These are phyloP conservation scores for Astropecten irregularis DNA, from an alignment of 53 echinoderm and acorn worm genomes.

Conservation along the genomic window DNA sequence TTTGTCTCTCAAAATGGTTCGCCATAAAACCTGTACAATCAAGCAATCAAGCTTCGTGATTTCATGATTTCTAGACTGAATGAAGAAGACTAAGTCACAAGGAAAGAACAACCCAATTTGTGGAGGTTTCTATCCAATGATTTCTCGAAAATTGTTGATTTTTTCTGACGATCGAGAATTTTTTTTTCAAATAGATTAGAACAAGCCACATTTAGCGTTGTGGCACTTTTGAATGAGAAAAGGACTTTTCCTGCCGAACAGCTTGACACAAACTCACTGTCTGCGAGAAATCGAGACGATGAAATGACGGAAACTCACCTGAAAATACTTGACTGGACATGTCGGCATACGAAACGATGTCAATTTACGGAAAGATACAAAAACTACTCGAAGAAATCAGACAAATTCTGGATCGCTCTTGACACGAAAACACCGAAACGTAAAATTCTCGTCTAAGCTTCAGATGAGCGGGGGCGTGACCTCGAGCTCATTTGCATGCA, in stretches of 20 bases:
- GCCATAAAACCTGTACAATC: too few relatives aligned
- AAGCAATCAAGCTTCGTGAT: too few relatives aligned
- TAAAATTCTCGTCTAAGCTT: constrained; percentile 47
- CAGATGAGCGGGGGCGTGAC: constrained; percentile 55
- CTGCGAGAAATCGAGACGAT: constrained; percentile 12
- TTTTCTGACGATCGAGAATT: background rate
- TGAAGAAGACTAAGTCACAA: too few relatives aligned
- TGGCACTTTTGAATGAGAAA: background rate
- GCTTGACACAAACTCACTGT: constrained; percentile 35
- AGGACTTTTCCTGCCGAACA: too few relatives aligned
- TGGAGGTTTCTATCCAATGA: too few relatives aligned
- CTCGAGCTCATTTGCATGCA: constrained; percentile 62
- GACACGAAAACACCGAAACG: constrained; percentile 3
- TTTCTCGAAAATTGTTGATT: background rate
- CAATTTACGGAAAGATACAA: background rate
- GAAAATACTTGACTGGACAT: constrained; percentile 79
- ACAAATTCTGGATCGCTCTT: background rate
- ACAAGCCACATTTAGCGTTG: background rate
- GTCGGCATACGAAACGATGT: background rate
- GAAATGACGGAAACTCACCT: constrained; percentile 56
- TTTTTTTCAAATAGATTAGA: background rate
- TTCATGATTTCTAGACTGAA: too few relatives aligned
- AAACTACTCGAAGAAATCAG: constrained; percentile 3
- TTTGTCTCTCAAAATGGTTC: too few relatives aligned
- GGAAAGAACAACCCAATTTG: too few relatives aligned